These are phyloP conservation scores for Lymantria monacha DNA, from an alignment of 2,888 invertebrate species.

Conservation along the genomic window DNA sequence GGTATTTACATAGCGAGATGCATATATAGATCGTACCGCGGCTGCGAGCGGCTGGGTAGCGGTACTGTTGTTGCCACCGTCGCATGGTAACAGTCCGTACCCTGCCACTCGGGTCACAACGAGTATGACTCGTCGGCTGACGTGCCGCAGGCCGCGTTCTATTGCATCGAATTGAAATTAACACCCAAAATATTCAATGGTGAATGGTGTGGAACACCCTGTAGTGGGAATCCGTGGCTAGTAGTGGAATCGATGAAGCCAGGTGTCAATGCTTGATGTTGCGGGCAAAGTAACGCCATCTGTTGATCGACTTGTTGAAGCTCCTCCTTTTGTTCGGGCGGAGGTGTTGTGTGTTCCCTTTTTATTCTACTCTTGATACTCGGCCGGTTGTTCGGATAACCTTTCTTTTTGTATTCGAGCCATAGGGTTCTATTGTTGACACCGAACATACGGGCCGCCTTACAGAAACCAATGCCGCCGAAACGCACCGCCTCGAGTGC, in stretches of 20 bases:
- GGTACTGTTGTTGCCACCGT: conserved; percentile 23
- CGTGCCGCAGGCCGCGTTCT: conserved; percentile 72
- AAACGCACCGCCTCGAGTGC: conserved; percentile 91
- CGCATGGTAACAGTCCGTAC: conserved; percentile 34
- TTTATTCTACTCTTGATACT: conserved; percentile 90
- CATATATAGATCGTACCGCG: conserved; percentile 48
- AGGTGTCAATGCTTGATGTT: conserved; percentile 85
- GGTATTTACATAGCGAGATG: conserved; percentile 53
- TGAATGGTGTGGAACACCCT: conserved; percentile 82
- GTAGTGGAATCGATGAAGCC: conserved; percentile 88
- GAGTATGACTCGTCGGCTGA: conserved; percentile 49
- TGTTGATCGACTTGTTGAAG: conserved; percentile 54
- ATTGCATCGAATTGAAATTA: conserved; percentile 90
- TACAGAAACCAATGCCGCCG: conserved; percentile 93
- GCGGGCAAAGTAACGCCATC: conserved; percentile 83
- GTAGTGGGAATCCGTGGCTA: conserved; percentile 84
- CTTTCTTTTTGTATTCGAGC: conserved; percentile 92
- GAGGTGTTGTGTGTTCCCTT: conserved; percentile 85
- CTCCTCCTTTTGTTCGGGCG: conserved; percentile 78
- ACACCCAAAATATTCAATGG: conserved; percentile 88
- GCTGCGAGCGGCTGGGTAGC: conserved; percentile 22
- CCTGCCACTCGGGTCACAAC: conserved; percentile 71
- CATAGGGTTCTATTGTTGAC: conserved; percentile 93
- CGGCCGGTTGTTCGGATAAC: conserved; percentile 90
- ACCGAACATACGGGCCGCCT: conserved; percentile 91